A percentile compares a stretch with the other conserved stretches of the same genome.
phyloP scores from a whole-genome alignment of 2,797 vertebrate species.

The Pterois miles region DNA sequence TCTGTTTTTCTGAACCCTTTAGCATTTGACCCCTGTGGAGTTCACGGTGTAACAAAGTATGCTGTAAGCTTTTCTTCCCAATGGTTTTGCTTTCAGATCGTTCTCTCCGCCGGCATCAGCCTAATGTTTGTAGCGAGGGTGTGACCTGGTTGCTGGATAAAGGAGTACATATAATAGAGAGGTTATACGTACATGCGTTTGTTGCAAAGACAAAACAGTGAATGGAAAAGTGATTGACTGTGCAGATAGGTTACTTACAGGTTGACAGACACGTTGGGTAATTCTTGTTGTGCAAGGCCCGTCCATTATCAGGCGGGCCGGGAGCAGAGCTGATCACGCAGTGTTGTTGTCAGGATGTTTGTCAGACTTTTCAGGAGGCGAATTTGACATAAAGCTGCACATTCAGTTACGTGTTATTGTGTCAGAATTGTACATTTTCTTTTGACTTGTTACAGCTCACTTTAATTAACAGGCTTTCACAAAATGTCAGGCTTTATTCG shows the following conservation, averaged over 20 bases:
- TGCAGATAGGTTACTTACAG: slow-evolving; percentile 13
- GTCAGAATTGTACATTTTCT: neutral
- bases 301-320: slow-evolving; percentile 38
- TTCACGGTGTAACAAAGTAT: slow-evolving; percentile 42
- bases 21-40: slow-evolving; percentile 44
- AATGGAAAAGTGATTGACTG: slow-evolving; percentile 16
- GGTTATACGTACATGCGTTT: slow-evolving; percentile 7
- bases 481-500: neutral
- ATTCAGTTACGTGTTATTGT: neutral
- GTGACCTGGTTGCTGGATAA: slow-evolving; percentile 29
- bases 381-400: neutral
- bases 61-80: slow-evolving; percentile 30
- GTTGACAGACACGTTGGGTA: slow-evolving; percentile 43
- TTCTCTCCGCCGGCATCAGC: slow-evolving; percentile 9
- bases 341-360: slow-evolving; percentile 7
- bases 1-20: slow-evolving; percentile 58
- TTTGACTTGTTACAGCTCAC: neutral
- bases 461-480: neutral
- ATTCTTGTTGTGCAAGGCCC: slow-evolving; percentile 41
- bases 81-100: slow-evolving; percentile 26
- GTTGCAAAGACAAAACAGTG: slow-evolving; percentile 27
- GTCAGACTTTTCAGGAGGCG: neutral
- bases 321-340: slow-evolving; percentile 16
- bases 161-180: neutral
- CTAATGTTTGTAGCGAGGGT: slow-evolving; percentile 24